These are phyloP conservation scores for Parapristionchus giblindavisi DNA, from an alignment of 2,888 invertebrate species.

Conservation along the genomic window DNA sequence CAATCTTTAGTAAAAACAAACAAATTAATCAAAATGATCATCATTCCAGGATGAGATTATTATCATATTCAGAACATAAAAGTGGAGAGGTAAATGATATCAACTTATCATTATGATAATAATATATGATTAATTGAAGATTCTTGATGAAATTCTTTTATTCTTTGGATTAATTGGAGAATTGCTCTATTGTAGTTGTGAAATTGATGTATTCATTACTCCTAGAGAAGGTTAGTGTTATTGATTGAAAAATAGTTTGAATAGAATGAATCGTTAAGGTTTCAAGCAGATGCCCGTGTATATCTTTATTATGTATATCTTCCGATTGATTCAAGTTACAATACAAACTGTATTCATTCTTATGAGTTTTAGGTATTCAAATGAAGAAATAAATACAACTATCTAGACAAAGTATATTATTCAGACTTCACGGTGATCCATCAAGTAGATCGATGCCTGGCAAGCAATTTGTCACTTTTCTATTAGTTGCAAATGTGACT, in stretches of 20 bases:
- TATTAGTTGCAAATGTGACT: conserved; percentile 66
- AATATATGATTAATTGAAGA: conserved; percentile 38
- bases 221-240: conserved; percentile 21
- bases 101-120: not conserved
- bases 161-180: conserved; percentile 66
- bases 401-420: not conserved
- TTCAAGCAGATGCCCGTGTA: conserved; percentile 47
- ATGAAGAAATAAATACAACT: not conserved
- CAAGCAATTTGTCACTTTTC: conserved; percentile 68
- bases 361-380: conserved; percentile 50
- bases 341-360: conserved; percentile 67
- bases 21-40: not conserved
- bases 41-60: conserved; percentile 26
- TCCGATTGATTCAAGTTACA: conserved; percentile 65
- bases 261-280: not conserved
- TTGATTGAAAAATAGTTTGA: not conserved
- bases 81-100: not conserved
- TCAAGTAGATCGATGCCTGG: conserved; percentile 42
- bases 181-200: conserved; percentile 55
- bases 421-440: conserved; percentile 19
- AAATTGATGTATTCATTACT: conserved; percentile 36
- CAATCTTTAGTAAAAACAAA: not conserved
- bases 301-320: conserved; percentile 57
- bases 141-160: conserved; percentile 66
- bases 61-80: conserved; percentile 7